Base-by-base conservation (phyloP, 2,797 vertebrate genomes). In the Champsocephalus gunnari region DNA sequence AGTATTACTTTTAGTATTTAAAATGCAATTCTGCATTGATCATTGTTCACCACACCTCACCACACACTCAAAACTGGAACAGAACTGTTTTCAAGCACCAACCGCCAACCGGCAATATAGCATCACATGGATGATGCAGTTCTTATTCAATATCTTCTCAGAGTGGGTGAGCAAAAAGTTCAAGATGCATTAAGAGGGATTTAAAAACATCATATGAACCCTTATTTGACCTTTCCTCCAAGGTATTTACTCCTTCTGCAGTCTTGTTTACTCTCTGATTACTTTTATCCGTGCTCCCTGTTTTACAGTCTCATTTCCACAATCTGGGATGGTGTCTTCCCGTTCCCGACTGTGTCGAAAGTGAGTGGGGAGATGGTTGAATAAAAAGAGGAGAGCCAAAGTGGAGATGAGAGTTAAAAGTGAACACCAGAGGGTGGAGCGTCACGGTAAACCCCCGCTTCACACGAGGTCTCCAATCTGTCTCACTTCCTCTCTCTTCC, bases 371-470 rank as follows among this genome's bases (percentile, higher is more conserved):
- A 70, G 64, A 58, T 55, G 71, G 77, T 54, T 65, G 79, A 79
- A 80, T 61, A 59, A 61, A 38, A 73, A 84, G 71, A 75, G 64
- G 44, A 48, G 68, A 77, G 73, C 67, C 4, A 5, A 58, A 80
- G 75, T 63, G 49, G 63, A 73, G 82, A 76, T 73, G 80, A 80
- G 77, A 90, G 82, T 92, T 91, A 58, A 90, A 92, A 86, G 81
- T 81, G 65, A 85, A 63, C 66, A 83, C 89, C 87, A 80, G 84
- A 86, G 86, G 85, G 81, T 84, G 80, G 85, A 76, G 85, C 44
- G 66, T 85, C 85, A 89, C 56, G 75, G 71, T 89, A 68, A 68
- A 47, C 5, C 43, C 60, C 51, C 11, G 59, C 61, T 75, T 69
- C 58, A 73, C 72, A 80, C 47, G 62, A 61, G 63, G 47, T 73